A percentile compares a stretch with the other conserved stretches of the same genome.
Evolutionary conservation across 2,888 invertebrate genomes (phyloP).

Genomic region (Torymus auratus): DNA sequence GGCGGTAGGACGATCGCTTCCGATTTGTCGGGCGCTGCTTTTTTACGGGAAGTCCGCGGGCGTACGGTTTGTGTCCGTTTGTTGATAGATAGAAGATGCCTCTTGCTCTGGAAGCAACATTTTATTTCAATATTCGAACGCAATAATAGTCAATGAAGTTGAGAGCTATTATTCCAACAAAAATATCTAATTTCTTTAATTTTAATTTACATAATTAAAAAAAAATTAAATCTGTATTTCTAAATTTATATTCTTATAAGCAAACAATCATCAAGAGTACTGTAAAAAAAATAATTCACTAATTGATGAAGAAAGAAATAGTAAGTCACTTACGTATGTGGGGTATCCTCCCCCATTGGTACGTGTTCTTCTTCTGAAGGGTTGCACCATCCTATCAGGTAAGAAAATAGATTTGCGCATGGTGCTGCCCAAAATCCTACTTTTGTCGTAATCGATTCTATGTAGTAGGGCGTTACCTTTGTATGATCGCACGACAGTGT

Average conservation of each 20-base stretch:
- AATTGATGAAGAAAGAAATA: not conserved
- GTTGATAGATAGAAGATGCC: conserved; percentile 93
- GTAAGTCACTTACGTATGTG: conserved; percentile 81
- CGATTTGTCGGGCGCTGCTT: conserved; percentile 75
- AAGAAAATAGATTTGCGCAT: conserved; percentile 89
- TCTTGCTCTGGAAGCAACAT: conserved; percentile 82
- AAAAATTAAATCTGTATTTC: no score
- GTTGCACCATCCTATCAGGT: conserved; percentile 89
- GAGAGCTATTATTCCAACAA: no score
- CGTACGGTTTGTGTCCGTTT: conserved; percentile 89
- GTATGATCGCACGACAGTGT: conserved; percentile 93
- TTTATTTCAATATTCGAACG: no score
- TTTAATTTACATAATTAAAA: no score
- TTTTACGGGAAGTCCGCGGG: conserved; percentile 88
- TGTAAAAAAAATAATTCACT: no score
- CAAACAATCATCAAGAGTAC: no score
- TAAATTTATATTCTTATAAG: no score
- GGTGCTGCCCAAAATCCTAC: conserved; percentile 91
- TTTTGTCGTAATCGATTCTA: conserved; percentile 89
- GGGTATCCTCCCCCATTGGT: conserved; percentile 90
- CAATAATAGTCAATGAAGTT: no score
- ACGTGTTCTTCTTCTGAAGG: conserved; percentile 88
- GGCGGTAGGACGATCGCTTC: conserved; percentile 76
- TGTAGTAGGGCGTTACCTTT: conserved; percentile 93
- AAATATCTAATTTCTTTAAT: no score